Conservation (phyloP, 2,113 vertebrate species). For the Oreocharis arfaki region DNA sequence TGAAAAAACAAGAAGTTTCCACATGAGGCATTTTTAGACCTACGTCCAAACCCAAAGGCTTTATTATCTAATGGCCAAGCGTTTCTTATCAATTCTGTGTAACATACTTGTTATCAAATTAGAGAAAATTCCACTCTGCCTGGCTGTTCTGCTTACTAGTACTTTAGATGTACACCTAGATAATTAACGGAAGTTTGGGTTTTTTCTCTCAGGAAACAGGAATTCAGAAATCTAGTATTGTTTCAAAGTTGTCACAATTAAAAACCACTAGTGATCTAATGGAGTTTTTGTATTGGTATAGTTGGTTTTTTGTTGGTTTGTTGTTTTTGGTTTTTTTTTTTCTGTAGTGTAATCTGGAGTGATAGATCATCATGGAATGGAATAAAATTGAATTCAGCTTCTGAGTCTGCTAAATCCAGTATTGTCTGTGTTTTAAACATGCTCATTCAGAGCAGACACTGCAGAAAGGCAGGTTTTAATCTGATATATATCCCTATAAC, state of each 20-base stretch:
- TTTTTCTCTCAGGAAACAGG: not conserved
- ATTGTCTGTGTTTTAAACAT: not conserved
- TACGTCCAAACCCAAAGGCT: not conserved
- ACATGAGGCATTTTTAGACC: not conserved
- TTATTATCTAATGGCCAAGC: not conserved
- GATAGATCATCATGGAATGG: not conserved
- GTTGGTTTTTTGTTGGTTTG: not conserved
- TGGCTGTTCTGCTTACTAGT: not conserved
- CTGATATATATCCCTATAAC: not conserved
- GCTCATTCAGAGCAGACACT: not conserved
- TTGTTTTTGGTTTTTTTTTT: not conserved
- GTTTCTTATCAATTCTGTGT: not conserved
- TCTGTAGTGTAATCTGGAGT: not conserved
- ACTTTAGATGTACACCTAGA: not conserved
- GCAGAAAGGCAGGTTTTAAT: not conserved
- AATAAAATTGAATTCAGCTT: not conserved
- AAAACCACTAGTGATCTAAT: not conserved
- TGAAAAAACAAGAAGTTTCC: not conserved
- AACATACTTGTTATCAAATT: not conserved
- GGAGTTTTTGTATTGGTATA: rapidly evolving
- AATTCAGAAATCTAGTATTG: not conserved
- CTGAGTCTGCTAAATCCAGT: not conserved
- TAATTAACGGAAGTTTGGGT: not conserved
- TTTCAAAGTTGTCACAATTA: not conserved
- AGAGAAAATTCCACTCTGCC: not conserved